Evolutionary conservation across 2,888 invertebrate species (phyloP).

Genomic region (Cabera pusaria): DNA sequence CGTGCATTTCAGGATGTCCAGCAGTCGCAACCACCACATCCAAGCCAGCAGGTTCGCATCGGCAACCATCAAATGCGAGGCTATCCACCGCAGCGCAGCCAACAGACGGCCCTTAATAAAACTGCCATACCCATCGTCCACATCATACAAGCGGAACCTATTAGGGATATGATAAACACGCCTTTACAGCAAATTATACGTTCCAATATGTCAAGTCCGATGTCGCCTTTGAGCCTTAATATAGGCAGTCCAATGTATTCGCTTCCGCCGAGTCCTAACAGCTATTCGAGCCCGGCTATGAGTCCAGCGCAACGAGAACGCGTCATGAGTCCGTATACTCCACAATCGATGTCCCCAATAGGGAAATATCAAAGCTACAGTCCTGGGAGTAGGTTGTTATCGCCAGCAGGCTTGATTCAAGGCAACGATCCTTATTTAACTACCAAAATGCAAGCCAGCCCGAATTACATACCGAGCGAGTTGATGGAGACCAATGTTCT

Average conservation of each 20-base stretch:
- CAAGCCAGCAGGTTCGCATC: conserved; percentile 36
- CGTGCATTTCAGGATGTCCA: conserved; percentile 61
- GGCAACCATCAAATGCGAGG: conserved; percentile 49
- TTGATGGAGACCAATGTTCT: conserved; percentile 56
- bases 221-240: conserved; percentile 67
- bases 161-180: conserved; percentile 15
- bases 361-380: conserved; percentile 59
- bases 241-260: conserved; percentile 66
- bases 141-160: conserved; percentile 51
- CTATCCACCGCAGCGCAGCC: conserved; percentile 44
- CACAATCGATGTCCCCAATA: conserved; percentile 66
- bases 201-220: conserved; percentile 47
- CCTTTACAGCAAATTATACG: conserved; percentile 44
- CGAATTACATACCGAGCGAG: conserved; percentile 57
- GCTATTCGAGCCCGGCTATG: conserved; percentile 59
- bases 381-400: conserved; percentile 53
- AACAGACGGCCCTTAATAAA: conserved; percentile 33
- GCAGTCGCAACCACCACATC: conserved; percentile 41
- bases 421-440: conserved; percentile 69
- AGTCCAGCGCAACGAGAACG: conserved; percentile 65
- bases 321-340: conserved; percentile 65
- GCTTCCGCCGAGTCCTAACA: conserved; percentile 64
- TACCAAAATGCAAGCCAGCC: conserved; percentile 71
- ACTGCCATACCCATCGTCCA: conserved; percentile 63
- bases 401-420: conserved; percentile 56